Evolutionary conservation across 2,888 invertebrate genomes (phyloP).

Genomic region (Tachina lurida): DNA sequence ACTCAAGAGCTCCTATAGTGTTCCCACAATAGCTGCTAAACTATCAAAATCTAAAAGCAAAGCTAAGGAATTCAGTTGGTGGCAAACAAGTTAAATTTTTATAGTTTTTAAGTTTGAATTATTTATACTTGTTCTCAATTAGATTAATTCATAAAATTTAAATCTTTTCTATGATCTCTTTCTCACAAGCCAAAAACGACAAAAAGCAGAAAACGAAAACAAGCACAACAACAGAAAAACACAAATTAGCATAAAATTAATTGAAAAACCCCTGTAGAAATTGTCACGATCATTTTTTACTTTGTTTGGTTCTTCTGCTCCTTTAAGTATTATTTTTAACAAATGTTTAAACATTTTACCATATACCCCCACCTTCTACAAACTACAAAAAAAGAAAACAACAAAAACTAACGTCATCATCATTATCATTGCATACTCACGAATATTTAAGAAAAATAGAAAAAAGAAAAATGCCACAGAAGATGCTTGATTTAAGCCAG

Average conservation of each 20-base stretch:
- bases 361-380: slow-evolving; percentile 67
- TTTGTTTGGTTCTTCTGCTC: slow-evolving; percentile 29
- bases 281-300: slow-evolving; percentile 66
- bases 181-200: slow-evolving; percentile 32
- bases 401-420: slow-evolving; percentile 55
- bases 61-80: no score
- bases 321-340: slow-evolving; percentile 39
- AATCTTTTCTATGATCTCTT: slow-evolving; percentile 48
- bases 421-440: slow-evolving; percentile 69
- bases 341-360: slow-evolving; percentile 47
- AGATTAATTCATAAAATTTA: slow-evolving; percentile 55
- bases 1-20: no score
- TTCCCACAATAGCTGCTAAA: no score
- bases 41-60: no score
- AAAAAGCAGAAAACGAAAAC: neutral
- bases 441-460: slow-evolving; percentile 60
- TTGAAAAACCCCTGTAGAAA: slow-evolving; percentile 71
- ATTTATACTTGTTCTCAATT: slow-evolving; percentile 24
- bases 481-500: slow-evolving; percentile 36
- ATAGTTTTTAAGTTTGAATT: no score
- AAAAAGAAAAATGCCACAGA: slow-evolving; percentile 25
- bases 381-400: neutral
- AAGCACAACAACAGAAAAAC: slow-evolving; percentile 16
- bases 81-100: no score
- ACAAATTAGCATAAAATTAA: slow-evolving; percentile 72